A percentile compares a stretch with the other conserved stretches of the same genome.
phyloP scores from a whole-genome alignment of 2,113 vertebrate species.

The Mormyrus iriodes region DNA sequence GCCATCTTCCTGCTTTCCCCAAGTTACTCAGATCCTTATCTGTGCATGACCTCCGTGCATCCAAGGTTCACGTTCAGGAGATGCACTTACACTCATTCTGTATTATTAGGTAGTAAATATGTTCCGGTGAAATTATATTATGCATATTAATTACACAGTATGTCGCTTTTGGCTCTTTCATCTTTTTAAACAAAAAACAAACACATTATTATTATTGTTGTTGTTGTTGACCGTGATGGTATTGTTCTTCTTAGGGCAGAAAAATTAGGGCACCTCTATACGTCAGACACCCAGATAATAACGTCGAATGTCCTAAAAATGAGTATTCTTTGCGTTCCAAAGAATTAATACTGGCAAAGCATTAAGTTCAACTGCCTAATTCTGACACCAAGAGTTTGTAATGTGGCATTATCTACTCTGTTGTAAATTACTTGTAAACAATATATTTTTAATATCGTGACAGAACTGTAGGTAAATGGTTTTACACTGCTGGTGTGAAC shows the following conservation, averaged over 20 bases:
- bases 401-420: not conserved
- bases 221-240: not conserved
- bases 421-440: not conserved
- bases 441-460: not conserved
- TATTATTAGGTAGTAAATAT: not conserved
- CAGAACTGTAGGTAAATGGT: not conserved
- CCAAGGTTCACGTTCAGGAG: not conserved
- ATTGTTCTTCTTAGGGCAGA: not conserved
- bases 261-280: not conserved
- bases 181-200: not conserved
- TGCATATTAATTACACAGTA: slow-evolving; percentile 13
- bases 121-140: not conserved
- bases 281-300: not conserved
- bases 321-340: too few species aligned
- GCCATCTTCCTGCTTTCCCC: slow-evolving; percentile 15
- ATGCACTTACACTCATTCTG: not conserved
- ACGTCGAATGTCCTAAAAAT: too few species aligned
- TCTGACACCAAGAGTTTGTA: not conserved
- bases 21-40: slow-evolving; percentile 22
- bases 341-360: not conserved
- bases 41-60: slow-evolving; percentile 17
- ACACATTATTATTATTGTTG: not conserved
- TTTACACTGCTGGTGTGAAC: not conserved
- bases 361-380: not conserved
- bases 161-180: not conserved